Conservation (phyloP, 1,140 invertebrate species). For the Brachionus asplanchnoidis region DNA sequence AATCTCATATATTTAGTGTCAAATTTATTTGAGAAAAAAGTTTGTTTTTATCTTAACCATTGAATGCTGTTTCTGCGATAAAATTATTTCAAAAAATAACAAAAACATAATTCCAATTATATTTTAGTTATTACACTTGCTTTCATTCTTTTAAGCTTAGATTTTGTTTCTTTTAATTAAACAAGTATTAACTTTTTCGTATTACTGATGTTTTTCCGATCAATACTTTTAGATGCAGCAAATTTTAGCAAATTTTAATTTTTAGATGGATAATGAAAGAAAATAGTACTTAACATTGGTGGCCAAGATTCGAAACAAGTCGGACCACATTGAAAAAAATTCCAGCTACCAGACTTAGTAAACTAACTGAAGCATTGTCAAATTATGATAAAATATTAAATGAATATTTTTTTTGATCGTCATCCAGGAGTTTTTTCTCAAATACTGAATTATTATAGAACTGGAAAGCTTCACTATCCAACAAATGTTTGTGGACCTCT, state of each 20-base stretch:
- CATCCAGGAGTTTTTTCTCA: slow-evolving; percentile 55
- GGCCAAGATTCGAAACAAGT: slow-evolving; percentile 45
- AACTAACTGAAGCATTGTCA: slow-evolving; percentile 49
- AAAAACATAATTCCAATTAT: background rate
- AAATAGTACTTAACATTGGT: slow-evolving; percentile 45
- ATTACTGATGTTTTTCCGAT: background rate
- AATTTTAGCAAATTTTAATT: background rate
- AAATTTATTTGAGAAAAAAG: too few species aligned
- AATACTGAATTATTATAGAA: slow-evolving; percentile 56
- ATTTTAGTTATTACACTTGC: background rate
- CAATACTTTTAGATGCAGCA: background rate
- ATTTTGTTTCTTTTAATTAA: background rate
- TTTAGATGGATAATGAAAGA: slow-evolving; percentile 19
- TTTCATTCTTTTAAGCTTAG: background rate
- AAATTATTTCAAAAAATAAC: background rate
- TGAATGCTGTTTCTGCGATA: background rate
- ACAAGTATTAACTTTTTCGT: background rate
- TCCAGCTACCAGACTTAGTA: slow-evolving; percentile 53
- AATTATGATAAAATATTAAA: slow-evolving; percentile 49
- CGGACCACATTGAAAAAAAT: slow-evolving; percentile 48
- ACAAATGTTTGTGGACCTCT: slow-evolving; percentile 55
- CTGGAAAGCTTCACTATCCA: slow-evolving; percentile 52
- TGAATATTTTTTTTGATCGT: slow-evolving; percentile 56
- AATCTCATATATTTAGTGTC: background rate
- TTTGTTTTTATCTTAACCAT: background rate